Evolutionary conservation across 2,797 vertebrate genomes (phyloP).

Genomic region (Sciurus carolinensis): DNA sequence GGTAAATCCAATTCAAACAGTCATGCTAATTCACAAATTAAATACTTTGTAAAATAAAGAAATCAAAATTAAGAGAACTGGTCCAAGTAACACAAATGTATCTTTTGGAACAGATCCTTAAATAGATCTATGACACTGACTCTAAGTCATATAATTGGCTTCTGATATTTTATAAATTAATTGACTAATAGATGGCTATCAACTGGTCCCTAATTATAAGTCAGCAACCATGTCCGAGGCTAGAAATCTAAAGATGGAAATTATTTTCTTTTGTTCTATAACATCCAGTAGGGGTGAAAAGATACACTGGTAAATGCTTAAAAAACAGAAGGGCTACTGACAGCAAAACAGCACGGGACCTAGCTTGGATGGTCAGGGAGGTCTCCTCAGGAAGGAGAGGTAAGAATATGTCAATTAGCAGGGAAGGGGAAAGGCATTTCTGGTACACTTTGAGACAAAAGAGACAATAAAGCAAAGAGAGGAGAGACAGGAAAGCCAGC

Average conservation of each 20-base stretch:
- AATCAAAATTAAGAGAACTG: constrained; percentile 40
- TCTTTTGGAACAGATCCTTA: constrained; percentile 27
- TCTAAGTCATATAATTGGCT: neutral
- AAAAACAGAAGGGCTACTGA: neutral
- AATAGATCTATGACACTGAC: constrained; percentile 14
- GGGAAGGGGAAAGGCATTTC: neutral
- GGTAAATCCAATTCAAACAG: constrained; percentile 44
- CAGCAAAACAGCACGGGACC: neutral
- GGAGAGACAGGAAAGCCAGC: neutral
- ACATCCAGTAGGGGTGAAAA: neutral
- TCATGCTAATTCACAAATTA: constrained; percentile 35
- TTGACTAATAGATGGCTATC: neutral
- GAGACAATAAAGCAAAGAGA: neutral
- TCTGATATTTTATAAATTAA: constrained; percentile 32
- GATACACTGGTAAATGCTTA: neutral
- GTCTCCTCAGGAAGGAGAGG: neutral
- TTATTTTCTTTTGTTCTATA: neutral
- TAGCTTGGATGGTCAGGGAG: neutral
- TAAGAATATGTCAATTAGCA: neutral
- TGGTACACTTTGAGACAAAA: neutral
- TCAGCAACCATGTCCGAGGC: neutral
- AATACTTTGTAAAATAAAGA: constrained; percentile 52
- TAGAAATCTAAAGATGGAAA: constrained; percentile 29
- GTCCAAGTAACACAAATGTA: constrained; percentile 5
- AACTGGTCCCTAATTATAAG: neutral